Evolutionary conservation across 2,888 invertebrate genomes (phyloP), one percentile per base, ranked within the genome.

Genomic region (Chaetogeoica ovagalla): DNA sequence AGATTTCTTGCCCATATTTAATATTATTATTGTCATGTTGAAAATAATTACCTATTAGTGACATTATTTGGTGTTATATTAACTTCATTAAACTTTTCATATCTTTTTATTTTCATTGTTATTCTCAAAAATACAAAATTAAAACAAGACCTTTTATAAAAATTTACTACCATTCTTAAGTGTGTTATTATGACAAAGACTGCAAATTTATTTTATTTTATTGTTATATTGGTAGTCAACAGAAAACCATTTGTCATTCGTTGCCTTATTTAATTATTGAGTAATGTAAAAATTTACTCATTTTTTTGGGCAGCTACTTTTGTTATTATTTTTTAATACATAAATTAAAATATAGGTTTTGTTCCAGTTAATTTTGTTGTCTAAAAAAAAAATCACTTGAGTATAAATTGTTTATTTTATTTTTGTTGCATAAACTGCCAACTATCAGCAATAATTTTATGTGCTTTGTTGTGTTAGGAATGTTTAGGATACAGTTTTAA

Each of bases 401-500:
- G 17, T 39, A 15, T 59, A 65, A 75, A 59, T 75, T 75, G 43
- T 75, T 68, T 17, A 59, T 75, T 59, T 66, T 75, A 59, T 66
- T 66, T 68, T 68, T 66, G 66, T 75, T 75, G 66, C 43, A 59
- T 75, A n/a, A 75, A 75, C 75, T 75, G 75, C 59, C 59, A 75
- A 75, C 48, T 75, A 66, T 75, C 39, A 68, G 66, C 75, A 66
- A 75, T 75, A 75, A 66, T 23, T 75, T 6, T 30, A 66, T 48
- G 59, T 19, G 66, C 75, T 75, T 75, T 75, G 43, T 68, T 48
- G 17, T 66, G 19, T 30, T 15, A 73, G 37, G 15, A 43, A 68
- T 60, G 37, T 70, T 23, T 59, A 59, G 8, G 37, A 55, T 65
- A 23, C 57, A 65, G 39, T 23, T 43, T 65, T 39, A 39, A 39